Percentiles rank a stretch among this genome's conserved stretches.
Evolutionary conservation across 2,113 vertebrate species (phyloP).

Genomic region (Thalassarche chlororhynchos): DNA sequence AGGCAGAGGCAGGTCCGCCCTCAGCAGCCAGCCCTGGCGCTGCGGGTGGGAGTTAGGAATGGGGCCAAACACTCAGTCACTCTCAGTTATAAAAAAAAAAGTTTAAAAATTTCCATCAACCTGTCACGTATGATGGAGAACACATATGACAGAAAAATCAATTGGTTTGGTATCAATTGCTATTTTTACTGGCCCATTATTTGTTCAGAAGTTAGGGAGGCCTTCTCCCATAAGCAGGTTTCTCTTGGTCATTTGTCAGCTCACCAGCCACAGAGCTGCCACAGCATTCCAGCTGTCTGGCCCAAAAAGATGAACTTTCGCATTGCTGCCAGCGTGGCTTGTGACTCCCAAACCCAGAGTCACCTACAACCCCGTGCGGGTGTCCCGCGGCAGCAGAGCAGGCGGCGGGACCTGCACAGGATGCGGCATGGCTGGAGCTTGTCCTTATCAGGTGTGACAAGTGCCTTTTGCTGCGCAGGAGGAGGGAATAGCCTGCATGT

Average conservation of each 20-base stretch:
- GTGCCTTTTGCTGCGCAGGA: rapidly evolving
- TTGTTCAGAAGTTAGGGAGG: not conserved
- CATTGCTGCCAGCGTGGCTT: not conserved
- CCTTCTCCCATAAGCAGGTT: not conserved
- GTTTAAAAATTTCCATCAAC: not conserved
- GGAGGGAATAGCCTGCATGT: not conserved
- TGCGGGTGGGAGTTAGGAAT: rapidly evolving
- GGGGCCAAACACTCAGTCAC: not conserved
- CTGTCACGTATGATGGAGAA: not conserved
- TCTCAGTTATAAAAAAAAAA: not conserved
- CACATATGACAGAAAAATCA: not conserved
- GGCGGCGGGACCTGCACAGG: rapidly evolving
- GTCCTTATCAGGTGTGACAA: rapidly evolving
- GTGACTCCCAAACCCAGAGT: not conserved
- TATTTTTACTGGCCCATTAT: not conserved
- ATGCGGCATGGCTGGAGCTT: rapidly evolving
- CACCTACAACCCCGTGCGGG: not conserved
- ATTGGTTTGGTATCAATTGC: not conserved
- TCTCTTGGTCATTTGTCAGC: not conserved
- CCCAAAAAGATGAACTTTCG: not conserved
- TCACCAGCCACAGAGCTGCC: not conserved
- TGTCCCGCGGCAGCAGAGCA: not conserved
- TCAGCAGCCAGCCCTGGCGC: not conserved
- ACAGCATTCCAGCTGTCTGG: not conserved
- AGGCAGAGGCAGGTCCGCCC: not conserved